A percentile compares a stretch with the other conserved stretches of the same genome.
phyloP scores from a whole-genome alignment of 2,113 vertebrate genomes.

The Vombatus ursinus region DNA sequence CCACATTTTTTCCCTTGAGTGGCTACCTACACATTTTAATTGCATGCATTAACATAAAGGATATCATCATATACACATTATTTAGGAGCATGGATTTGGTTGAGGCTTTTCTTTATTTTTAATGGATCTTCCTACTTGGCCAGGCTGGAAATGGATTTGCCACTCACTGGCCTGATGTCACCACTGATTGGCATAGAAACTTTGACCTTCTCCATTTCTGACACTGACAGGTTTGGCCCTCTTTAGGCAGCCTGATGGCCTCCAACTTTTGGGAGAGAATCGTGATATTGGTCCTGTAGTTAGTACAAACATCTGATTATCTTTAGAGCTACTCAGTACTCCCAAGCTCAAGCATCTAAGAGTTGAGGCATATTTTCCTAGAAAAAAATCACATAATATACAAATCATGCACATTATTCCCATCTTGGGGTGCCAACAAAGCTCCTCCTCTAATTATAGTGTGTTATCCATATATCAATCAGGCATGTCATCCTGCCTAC shows the following conservation, averaged over 20 bases:
- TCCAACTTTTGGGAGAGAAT: not conserved
- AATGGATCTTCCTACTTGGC: not conserved
- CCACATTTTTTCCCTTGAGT: not conserved
- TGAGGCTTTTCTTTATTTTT: not conserved
- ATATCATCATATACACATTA: not conserved
- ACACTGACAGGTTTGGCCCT: not conserved
- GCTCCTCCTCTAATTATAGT: not conserved
- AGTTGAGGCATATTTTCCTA: not conserved
- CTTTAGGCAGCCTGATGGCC: not conserved
- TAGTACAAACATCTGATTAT: not conserved
- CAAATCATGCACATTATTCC: not conserved
- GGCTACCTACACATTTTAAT: not conserved
- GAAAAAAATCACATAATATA: not conserved
- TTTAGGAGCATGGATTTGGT: not conserved
- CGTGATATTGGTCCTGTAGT: not conserved
- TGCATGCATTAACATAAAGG: not conserved
- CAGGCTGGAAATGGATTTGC: not conserved
- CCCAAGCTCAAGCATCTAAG: not conserved
- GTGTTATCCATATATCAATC: not conserved
- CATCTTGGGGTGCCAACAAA: not conserved
- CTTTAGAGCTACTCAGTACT: not conserved
- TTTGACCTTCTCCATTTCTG: not conserved
- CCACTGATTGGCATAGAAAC: not conserved
- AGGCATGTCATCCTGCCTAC: not conserved
- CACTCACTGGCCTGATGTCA: not conserved